These are phyloP conservation scores for Sesamia nonagrioides DNA, from an alignment of 1,140 invertebrate genomes.

Conservation along the genomic window DNA sequence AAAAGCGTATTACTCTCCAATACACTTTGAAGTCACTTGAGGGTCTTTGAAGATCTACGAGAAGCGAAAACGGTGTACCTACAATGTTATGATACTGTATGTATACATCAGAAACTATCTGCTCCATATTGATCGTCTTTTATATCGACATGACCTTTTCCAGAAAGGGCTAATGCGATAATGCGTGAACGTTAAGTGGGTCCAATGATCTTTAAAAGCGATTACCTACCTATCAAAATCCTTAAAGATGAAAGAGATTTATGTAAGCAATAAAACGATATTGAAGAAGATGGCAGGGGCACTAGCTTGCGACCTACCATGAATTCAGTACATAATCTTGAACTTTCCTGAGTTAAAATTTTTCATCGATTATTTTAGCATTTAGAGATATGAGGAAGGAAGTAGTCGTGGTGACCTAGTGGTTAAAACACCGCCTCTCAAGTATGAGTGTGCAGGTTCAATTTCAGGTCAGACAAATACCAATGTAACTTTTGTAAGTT, in stretches of 20 bases:
- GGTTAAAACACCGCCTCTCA: too few species aligned
- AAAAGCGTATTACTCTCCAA: slow-evolving; percentile 31
- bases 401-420: too few species aligned
- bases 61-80: neutral
- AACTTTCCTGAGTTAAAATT: too few species aligned
- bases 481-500: too few species aligned
- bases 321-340: too few species aligned
- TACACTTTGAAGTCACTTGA: slow-evolving; percentile 33
- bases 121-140: slow-evolving; percentile 8
- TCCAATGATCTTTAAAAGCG: neutral
- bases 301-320: too few species aligned
- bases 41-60: slow-evolving; percentile 5
- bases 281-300: too few species aligned
- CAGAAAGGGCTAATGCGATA: neutral
- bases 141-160: neutral
- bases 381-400: too few species aligned
- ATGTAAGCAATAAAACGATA: neutral
- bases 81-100: neutral
- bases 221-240: too few species aligned
- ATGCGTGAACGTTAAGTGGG: neutral
- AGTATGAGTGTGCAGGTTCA: too few species aligned
- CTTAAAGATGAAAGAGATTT: neutral
- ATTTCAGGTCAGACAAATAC: too few species aligned
- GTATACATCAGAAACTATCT: slow-evolving; percentile 10
- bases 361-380: too few species aligned